Percentiles rank a stretch among this genome's conserved stretches.
Evolutionary conservation across 2,113 vertebrate species (phyloP).

Genomic region (Neodontobutis hainanensis): DNA sequence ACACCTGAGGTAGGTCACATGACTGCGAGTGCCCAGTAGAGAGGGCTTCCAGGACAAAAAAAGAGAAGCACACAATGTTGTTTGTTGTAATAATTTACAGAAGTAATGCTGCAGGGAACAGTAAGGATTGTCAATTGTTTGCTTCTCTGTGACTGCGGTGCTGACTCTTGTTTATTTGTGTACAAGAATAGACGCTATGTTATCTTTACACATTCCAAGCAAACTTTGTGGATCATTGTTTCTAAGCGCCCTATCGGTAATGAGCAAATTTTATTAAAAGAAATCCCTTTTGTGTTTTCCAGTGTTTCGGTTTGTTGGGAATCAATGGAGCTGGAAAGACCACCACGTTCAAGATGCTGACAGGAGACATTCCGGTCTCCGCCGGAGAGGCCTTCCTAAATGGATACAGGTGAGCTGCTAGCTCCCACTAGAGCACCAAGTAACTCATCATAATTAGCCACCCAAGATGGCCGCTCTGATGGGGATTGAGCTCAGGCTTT

Average conservation of each 20-base stretch:
- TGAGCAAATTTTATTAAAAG: background rate
- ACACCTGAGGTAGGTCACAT: conserved; percentile 55
- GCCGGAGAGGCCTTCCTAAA: conserved; percentile 94
- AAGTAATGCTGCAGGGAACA: conserved; percentile 31
- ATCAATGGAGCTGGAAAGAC: conserved; percentile 98
- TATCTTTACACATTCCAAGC: conserved; percentile 26
- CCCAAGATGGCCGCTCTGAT: conserved; percentile 65
- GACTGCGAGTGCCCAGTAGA: conserved; percentile 24
- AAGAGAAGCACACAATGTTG: background rate
- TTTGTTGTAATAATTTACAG: conserved; percentile 47
- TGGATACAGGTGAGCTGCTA: conserved; percentile 87
- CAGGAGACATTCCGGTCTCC: conserved; percentile 93
- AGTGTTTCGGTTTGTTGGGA: conserved; percentile 98
- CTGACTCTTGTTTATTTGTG: conserved; percentile 55
- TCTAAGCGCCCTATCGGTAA: no score
- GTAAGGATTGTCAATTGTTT: conserved; percentile 8
- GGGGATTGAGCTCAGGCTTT: conserved; percentile 37
- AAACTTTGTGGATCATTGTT: background rate
- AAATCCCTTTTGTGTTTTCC: conserved; percentile 15
- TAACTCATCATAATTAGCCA: conserved; percentile 75
- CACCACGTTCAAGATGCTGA: conserved; percentile 98
- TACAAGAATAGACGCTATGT: conserved; percentile 31
- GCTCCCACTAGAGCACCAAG: conserved; percentile 46
- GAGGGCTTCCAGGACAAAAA: conserved; percentile 29
- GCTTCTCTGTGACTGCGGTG: conserved; percentile 24